Evolutionary conservation across 1,140 invertebrate species (phyloP), one percentile per base, ranked within the genome.

Genomic region (Archegozetes longisetosus): DNA sequence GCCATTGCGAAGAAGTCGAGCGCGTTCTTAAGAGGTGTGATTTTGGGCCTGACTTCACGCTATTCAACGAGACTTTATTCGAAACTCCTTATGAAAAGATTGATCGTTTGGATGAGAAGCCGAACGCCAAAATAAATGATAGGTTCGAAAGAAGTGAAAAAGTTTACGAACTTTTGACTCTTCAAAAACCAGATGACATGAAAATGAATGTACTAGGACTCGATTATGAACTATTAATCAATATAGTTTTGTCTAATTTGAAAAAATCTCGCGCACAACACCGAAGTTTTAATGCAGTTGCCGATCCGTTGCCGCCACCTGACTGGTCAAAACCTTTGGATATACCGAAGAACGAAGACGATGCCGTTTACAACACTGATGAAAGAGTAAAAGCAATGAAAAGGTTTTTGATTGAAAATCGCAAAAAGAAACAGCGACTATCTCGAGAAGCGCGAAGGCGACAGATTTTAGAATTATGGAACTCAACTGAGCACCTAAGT

Each of bases 181-280:
- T 50, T 6, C 1, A 40, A 50, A 51, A 27, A 26, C 57, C 57
- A 17, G n/a, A 3, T 3, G 47, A 58, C 27, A 52, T 58, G 57
- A 22, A n/a, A 27, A 50, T 49, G 26, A 13, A 55, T 28, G 20
- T 20, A 28, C 23, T 53, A 1, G 23, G 32, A 20, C 22, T 58
- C 2, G 48, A 58, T 40, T 58, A 58, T 40, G 46, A 51, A 50
- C 1, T 26, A 13, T 40, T 58, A n/a, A 58, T 58, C 46, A 58
- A 51, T 24, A 50, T 29, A 50, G 57, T 58, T 13, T 28, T 58
- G 13, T 28, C 26, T 27, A 58, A 50, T 50, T n/a, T 58, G 17
- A 46, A 20, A 13, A 46, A 47, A 50, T 20, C 48, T 24, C 17
- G 57, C 26, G 47, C 57, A 58, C 57, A 58, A 53, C 46, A 58